A percentile compares a stretch with the other conserved stretches of the same genome.
These are phyloP conservation scores for Pogonocichla stellata DNA, from an alignment of 2,113 vertebrate species.

Conservation along the genomic window DNA sequence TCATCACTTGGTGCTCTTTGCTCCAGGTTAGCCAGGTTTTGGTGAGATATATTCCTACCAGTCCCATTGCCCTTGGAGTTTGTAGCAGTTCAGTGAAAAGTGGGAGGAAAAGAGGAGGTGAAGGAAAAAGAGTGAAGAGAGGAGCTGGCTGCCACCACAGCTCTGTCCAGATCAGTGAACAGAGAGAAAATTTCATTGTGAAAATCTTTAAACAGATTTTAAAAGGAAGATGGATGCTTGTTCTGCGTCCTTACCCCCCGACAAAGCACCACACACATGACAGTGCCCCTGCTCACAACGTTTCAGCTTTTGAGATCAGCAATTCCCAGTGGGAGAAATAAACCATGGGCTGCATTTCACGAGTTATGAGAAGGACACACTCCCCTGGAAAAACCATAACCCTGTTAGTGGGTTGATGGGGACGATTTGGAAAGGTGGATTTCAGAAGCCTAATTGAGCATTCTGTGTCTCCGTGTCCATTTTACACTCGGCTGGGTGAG, in stretches of 20 bases:
- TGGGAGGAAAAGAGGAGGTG: background rate
- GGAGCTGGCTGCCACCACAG: accelerated
- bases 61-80: background rate
- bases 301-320: background rate
- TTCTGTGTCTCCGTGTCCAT: slow-evolving; percentile 38
- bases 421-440: slow-evolving; percentile 30
- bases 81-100: background rate
- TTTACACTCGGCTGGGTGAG: slow-evolving; percentile 46
- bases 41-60: accelerated
- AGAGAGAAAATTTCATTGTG: background rate
- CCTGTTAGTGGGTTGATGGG: background rate
- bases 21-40: background rate
- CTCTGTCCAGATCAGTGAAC: background rate
- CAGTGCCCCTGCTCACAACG: background rate
- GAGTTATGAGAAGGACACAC: accelerated
- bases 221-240: background rate
- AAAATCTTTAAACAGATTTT: background rate
- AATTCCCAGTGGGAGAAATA: background rate
- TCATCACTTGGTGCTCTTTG: background rate
- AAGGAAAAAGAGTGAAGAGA: background rate
- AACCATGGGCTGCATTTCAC: accelerated
- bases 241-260: background rate
- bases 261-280: background rate
- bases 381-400: background rate
- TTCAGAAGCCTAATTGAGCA: slow-evolving; percentile 57